Evolutionary conservation across 2,797 vertebrate species (phyloP), one percentile per base, ranked within the genome.

Genomic region (Zenarchopterus dispar): DNA sequence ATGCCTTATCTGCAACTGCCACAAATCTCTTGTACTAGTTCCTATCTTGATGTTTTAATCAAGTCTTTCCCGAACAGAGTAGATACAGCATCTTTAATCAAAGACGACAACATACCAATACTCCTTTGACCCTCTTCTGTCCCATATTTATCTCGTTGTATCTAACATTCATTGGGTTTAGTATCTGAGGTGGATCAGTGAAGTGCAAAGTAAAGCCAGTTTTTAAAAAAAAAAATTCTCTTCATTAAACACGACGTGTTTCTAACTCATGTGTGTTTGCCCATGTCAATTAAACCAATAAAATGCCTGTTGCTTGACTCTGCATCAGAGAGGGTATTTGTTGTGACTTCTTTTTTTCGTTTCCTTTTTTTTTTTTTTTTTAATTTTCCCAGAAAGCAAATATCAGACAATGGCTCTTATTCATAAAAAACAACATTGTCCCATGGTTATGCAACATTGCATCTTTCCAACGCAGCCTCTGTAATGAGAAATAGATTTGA

Each of bases 401-500:
- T 70, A 72, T 73, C 31, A 72, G 19, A 67, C 44, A 68, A 67
- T 58, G 22, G 56, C 49, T 80, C 82, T 56, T 62, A 67, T 79
- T 73, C 53, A 61, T 69, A 81, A 67, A 46, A 62, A 53, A 61
- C 19, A 36, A 52, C 67, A 45, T 65, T 70, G 50, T 74, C 62
- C 56, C 16, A 54, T 71, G 49, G 50, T 84, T 77, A 84, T 70
- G 55, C 74, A 81, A 57, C 69, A 63, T 42, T 58, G 61, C 6
- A 31, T 55, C 23, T 73, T 71, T 74, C 49, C 54, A 70, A 69
- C 42, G 17, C 46, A 56, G 67, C 62, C 56, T 68, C 33, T 39
- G 64, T 84, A 87, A 89, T 87, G 65, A 91, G 81, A 88, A 86
- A 86, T 56, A 82, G 64, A 90, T 89, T 88, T 86, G 70, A 84